These are phyloP conservation scores for Globia sparganii DNA, from an alignment of 2,888 invertebrate genomes.

Conservation along the genomic window DNA sequence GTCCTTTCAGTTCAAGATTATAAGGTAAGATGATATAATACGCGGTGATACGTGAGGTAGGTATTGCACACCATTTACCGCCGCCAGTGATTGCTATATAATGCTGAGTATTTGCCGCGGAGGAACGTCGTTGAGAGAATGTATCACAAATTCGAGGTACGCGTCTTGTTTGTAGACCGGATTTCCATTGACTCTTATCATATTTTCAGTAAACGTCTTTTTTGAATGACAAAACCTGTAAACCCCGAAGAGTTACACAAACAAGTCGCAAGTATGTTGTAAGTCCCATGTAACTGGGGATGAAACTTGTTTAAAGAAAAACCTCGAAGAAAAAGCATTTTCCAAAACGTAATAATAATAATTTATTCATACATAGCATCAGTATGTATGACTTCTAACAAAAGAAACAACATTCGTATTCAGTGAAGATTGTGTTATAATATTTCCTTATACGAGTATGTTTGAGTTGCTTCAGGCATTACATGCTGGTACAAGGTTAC, in stretches of 20 bases:
- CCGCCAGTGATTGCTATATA: neutral
- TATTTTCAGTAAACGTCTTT: neutral
- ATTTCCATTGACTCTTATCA: neutral
- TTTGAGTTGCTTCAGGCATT: neutral
- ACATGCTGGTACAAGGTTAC: too few species aligned
- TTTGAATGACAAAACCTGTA: neutral
- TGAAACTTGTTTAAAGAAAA: neutral
- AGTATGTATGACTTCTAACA: neutral
- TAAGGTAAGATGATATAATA: neutral
- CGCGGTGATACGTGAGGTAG: slow-evolving; percentile 20
- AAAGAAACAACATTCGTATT: neutral
- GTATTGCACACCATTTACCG: neutral
- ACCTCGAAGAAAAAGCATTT: too few species aligned
- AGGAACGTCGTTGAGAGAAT: neutral
- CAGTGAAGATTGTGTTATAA: neutral
- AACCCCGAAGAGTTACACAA: neutral
- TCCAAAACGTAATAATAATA: neutral
- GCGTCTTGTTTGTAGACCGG: too few species aligned
- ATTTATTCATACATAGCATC: neutral
- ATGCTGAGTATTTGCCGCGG: neutral
- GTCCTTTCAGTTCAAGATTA: neutral
- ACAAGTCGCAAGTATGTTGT: neutral
- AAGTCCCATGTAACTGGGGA: neutral
- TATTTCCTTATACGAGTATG: neutral
- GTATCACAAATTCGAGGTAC: neutral